Conservation (phyloP, 2,797 vertebrate species). For the Numenius phaeopus region DNA sequence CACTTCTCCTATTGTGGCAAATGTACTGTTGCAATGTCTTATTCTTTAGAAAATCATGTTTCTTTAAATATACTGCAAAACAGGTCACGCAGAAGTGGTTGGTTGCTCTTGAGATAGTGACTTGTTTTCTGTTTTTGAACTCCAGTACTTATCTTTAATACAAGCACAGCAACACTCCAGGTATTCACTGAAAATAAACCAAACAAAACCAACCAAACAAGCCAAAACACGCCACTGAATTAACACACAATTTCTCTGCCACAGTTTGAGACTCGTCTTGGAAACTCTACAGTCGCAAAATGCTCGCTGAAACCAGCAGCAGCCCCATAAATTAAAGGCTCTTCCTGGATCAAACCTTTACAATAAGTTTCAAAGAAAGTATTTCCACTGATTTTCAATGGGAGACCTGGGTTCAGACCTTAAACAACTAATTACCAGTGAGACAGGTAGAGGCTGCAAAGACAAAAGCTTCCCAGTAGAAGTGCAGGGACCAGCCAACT, state of each 20-base stretch:
- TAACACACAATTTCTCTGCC: background rate
- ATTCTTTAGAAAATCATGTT: background rate
- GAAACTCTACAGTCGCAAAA: background rate
- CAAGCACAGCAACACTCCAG: background rate
- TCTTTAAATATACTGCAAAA: background rate
- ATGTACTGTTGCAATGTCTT: too few relatives aligned
- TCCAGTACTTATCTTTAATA: background rate
- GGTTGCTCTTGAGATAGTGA: background rate
- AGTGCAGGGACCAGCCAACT: background rate
- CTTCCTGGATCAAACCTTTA: background rate
- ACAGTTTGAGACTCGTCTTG: background rate
- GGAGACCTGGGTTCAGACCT: background rate
- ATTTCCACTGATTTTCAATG: background rate
- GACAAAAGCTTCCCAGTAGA: background rate
- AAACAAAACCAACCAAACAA: background rate
- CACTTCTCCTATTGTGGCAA: rapidly evolving
- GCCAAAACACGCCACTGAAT: background rate
- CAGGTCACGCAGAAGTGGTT: background rate
- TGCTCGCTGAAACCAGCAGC: background rate
- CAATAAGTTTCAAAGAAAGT: background rate
- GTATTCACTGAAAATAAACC: too few relatives aligned
- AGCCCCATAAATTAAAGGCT: background rate
- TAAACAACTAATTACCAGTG: background rate
- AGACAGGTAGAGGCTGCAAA: background rate
- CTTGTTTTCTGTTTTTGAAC: background rate